These are phyloP conservation scores for Tokudaia muenninki DNA, from an alignment of 2,797 vertebrate genomes.

Conservation along the genomic window DNA sequence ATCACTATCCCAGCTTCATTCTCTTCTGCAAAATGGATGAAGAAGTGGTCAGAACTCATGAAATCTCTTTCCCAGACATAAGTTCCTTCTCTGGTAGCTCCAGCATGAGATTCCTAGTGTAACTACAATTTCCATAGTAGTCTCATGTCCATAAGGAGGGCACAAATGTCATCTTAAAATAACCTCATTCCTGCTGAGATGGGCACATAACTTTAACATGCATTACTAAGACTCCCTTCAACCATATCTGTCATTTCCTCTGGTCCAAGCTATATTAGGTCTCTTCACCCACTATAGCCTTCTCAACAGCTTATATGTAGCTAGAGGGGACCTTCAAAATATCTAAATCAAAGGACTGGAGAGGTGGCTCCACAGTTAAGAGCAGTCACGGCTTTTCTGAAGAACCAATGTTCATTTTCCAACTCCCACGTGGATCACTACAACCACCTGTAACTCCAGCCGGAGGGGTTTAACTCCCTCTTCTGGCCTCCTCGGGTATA, in stretches of 20 bases:
- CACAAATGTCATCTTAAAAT: not conserved
- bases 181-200: not conserved
- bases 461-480: not conserved
- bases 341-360: not conserved
- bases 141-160: not conserved
- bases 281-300: too few relatives aligned
- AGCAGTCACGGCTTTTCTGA: too few relatives aligned
- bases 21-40: not conserved
- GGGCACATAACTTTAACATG: not conserved
- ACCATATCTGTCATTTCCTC: not conserved
- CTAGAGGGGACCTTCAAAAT: not conserved
- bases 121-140: not conserved
- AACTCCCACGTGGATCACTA: not conserved
- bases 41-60: not conserved
- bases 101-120: not conserved
- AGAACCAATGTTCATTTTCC: not conserved
- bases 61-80: not conserved
- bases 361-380: too few relatives aligned
- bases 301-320: not conserved
- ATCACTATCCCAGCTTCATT: not conserved
- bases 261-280: not conserved
- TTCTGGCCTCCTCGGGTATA: not conserved
- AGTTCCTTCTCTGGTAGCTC: not conserved
- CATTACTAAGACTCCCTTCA: not conserved
- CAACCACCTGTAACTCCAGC: not conserved